Conservation (phyloP, 2,797 vertebrate genomes). For the Liasis olivaceus region DNA sequence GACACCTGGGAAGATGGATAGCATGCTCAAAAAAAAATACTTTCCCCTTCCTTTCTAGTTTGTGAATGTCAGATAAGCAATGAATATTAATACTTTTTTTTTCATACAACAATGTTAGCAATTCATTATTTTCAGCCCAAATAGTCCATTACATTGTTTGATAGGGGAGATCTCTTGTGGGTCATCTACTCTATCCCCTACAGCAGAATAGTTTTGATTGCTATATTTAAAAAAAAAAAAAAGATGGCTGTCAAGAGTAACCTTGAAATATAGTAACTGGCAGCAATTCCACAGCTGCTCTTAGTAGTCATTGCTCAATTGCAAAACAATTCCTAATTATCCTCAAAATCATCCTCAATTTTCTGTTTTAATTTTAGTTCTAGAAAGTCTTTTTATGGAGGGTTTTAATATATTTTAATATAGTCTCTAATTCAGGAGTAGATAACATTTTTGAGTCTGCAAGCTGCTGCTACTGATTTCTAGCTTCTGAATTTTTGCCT, state of each 20-base stretch:
- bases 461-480: background rate
- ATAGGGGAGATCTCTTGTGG: constrained; percentile 9
- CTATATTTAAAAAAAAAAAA: constrained; percentile 2
- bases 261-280: constrained; percentile 19
- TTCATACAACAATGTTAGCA: constrained; percentile 19
- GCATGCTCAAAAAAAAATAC: background rate
- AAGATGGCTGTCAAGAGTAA: background rate
- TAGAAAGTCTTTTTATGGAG: background rate
- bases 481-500: background rate
- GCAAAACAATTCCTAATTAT: background rate
- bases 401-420: background rate
- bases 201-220: constrained; percentile 11
- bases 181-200: constrained; percentile 5
- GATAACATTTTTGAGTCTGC: background rate
- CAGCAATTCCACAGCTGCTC: background rate
- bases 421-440: background rate
- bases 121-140: constrained; percentile 29
- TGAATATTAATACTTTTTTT: constrained; percentile 27
- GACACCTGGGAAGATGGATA: constrained; percentile 20
- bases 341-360: background rate
- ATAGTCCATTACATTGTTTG: constrained; percentile 27
- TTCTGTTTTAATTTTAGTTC: background rate
- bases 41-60: constrained; percentile 4
- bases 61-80: constrained; percentile 32
- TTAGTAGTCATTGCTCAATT: background rate